Evolutionary conservation across 64 coral and sea anemone genomes (phyloP), one percentile per base, ranked within the genome.

Genomic region (Montipora sp.): DNA sequence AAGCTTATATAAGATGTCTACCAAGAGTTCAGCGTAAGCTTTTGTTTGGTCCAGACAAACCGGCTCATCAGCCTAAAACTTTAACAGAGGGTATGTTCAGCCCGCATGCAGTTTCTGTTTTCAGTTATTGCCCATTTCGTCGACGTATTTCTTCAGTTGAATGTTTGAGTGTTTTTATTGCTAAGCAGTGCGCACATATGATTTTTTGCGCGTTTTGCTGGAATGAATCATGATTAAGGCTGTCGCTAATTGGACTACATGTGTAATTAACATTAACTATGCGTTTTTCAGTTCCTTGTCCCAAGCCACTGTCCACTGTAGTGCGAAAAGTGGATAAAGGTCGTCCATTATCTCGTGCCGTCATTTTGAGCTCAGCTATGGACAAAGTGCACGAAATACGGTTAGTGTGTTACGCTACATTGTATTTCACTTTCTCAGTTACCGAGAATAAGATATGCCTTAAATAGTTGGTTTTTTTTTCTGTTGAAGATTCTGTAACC

Each of bases 281-380:
- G n/a, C 47, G 47, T 75, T 87, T 77, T 43, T 16, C 76, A 99
- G 98, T 99, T 48, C 79, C 94, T 76, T 85, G 98, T 18, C 94
- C 98, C n/a, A 91, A 94, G 87, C 98, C 98, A 46, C 92, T 99
- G 15, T 96, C 98, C 73, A 99, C 98, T 59, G 94, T 99, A 2
- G 84, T 99, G 18, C 92, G 96, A 69, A 79, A 87, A 12, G 81
- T 88, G 48, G 83, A 96, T 23, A 73, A 93, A 68, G 80, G 89
- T 19, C 74, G 83, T n/a, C 91, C 94, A 23, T 79, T 99, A 11
- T 94, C 94, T 9, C 95, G 91, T 72, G 89, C 98, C 23, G 93
- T 90, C 75, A 90, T 96, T 27, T 63, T 99, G 44, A 99, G 91
- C 45, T 96, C 98, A 73, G 89, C 90, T 23, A 92, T 99, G 94